Conservation (phyloP, 2,797 vertebrate species). For the Acestrorhynchus altus region DNA sequence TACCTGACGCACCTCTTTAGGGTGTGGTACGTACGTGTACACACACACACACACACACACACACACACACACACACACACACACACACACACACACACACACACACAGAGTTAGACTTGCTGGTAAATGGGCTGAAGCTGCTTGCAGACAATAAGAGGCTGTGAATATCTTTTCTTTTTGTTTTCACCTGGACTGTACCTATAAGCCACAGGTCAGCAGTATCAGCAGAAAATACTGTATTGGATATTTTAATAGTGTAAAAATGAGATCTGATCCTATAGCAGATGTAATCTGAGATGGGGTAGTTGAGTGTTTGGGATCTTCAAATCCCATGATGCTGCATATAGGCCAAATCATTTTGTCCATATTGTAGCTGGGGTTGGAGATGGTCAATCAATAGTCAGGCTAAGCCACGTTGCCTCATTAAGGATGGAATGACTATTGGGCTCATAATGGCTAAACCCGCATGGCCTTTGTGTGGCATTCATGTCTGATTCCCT, state of each 20-base stretch:
- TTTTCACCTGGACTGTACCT: too few relatives aligned
- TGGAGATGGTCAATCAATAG: conserved; percentile 4
- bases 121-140: background rate
- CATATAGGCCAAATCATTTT: background rate
- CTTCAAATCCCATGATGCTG: background rate
- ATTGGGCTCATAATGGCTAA: background rate
- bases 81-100: conserved; percentile 7
- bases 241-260: too few relatives aligned
- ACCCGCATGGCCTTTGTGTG: background rate
- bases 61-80: conserved; percentile 3
- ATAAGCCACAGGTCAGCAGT: background rate
- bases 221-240: too few relatives aligned
- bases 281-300: too few relatives aligned
- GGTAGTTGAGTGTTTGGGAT: background rate
- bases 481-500: conserved; percentile 2
- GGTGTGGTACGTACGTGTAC: conserved; percentile 46
- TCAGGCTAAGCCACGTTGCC: background rate
- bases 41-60: conserved; percentile 3
- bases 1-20: conserved; percentile 50
- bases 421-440: background rate
- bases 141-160: background rate
- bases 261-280: too few relatives aligned
- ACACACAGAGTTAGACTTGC: conserved; percentile 1
- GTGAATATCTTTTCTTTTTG: background rate
- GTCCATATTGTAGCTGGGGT: background rate